Evolutionary conservation across 1,140 invertebrate genomes (phyloP).

Genomic region (Penaeus indicus): DNA sequence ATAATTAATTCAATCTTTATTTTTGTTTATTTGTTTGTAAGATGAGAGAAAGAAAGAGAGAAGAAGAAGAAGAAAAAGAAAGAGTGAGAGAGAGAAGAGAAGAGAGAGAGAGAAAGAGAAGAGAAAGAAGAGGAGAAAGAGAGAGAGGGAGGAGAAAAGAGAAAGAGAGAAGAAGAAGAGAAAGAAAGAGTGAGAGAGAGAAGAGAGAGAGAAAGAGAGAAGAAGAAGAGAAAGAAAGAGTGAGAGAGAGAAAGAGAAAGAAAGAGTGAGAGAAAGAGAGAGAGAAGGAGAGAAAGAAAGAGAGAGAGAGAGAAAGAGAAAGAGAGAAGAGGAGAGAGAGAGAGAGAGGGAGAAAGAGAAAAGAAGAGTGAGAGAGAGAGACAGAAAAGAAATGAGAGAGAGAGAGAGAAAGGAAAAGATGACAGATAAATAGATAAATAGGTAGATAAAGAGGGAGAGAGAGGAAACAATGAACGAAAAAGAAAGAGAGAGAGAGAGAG

Average conservation of each 20-base stretch:
- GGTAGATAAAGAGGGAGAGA: neutral
- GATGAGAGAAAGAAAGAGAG: neutral
- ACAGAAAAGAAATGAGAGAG: neutral
- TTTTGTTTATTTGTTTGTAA: neutral
- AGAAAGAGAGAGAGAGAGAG: neutral
- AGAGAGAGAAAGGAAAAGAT: neutral
- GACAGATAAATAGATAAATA: neutral
- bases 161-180: too few species aligned
- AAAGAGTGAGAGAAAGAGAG: too few species aligned
- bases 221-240: neutral
- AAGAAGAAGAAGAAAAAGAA: neutral
- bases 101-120: constrained; percentile 3
- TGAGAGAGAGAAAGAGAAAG: too few species aligned
- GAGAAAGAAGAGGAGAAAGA: too few species aligned
- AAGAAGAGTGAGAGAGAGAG: neutral
- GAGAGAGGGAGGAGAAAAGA: neutral
- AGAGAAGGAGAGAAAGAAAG: too few species aligned
- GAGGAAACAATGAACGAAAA: neutral
- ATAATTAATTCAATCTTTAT: constrained; percentile 3
- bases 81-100: neutral
- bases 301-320: neutral
- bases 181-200: neutral
- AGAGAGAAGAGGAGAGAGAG: neutral
- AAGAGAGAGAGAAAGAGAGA: neutral
- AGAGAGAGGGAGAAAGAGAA: neutral